A percentile compares a stretch with the other conserved stretches of the same genome.
Conservation (phyloP, 2,797 vertebrate species). For the Siniperca undulata region DNA sequence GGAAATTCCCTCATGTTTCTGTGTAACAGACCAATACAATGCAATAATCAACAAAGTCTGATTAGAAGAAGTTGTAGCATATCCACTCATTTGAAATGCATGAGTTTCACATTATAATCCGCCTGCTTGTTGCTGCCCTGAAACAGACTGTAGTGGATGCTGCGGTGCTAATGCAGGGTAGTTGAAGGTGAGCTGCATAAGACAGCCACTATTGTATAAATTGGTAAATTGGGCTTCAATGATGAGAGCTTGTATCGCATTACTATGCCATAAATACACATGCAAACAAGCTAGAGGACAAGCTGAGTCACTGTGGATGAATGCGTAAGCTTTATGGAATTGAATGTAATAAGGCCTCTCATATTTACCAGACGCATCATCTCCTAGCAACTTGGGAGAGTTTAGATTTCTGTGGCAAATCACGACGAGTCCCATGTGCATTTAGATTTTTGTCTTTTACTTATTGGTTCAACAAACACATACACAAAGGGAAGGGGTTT, state of each 20-base stretch:
- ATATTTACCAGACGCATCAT: slow-evolving; percentile 22
- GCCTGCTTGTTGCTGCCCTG: not conserved
- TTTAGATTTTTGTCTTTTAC: slow-evolving; percentile 6
- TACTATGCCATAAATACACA: slow-evolving; percentile 7
- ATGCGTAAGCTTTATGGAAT: not conserved
- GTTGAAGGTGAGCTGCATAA: not conserved
- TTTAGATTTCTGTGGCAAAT: slow-evolving; percentile 24
- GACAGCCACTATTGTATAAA: not conserved
- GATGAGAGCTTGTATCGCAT: not conserved
- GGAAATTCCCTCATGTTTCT: not conserved
- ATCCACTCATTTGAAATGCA: slow-evolving; percentile 15
- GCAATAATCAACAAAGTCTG: not conserved
- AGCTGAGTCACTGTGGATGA: slow-evolving; percentile 9
- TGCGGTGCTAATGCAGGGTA: not conserved
- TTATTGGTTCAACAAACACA: slow-evolving; percentile 16
- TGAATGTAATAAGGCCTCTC: slow-evolving; percentile 15
- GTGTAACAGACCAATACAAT: not conserved
- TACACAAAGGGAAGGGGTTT: not conserved
- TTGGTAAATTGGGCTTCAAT: slow-evolving; percentile 9
- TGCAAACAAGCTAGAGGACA: slow-evolving; percentile 4
- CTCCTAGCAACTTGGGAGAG: slow-evolving; percentile 19
- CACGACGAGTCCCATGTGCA: slow-evolving; percentile 12
- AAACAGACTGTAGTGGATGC: not conserved
- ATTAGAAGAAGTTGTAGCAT: not conserved
- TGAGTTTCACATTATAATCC: slow-evolving; percentile 1